Conservation (phyloP, 2,888 invertebrate genomes). For the Tuta absoluta region DNA sequence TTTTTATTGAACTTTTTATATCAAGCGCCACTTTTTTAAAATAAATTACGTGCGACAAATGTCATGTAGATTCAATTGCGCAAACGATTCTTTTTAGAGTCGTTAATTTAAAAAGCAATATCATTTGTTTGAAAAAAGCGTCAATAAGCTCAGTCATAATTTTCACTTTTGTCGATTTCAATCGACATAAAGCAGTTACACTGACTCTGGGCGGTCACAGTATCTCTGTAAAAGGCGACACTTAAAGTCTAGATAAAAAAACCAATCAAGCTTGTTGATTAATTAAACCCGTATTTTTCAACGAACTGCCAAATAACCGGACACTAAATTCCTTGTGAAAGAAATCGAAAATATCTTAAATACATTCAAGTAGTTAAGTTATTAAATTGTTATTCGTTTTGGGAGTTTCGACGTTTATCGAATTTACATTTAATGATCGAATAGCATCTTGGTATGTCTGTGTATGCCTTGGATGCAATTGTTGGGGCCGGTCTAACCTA, state of each 20-base stretch:
- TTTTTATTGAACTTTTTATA: too few relatives aligned
- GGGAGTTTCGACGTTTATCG: constrained; percentile 46
- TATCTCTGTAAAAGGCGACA: constrained; percentile 29
- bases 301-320: constrained; percentile 53
- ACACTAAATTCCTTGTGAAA: constrained; percentile 57
- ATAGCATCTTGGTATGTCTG: constrained; percentile 47
- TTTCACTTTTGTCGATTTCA: constrained; percentile 35
- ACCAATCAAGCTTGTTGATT: constrained; percentile 31
- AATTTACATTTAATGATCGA: constrained; percentile 49
- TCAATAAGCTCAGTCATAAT: constrained; percentile 41
- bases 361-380: constrained; percentile 63
- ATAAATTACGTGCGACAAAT: too few relatives aligned
- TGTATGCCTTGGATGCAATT: constrained; percentile 38
- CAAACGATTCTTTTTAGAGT: too few relatives aligned
- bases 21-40: too few relatives aligned
- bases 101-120: constrained; percentile 1
- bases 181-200: constrained; percentile 40
- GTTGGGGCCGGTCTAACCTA: constrained; percentile 38
- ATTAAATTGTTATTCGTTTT: constrained; percentile 63
- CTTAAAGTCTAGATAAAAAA: constrained; percentile 36
- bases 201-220: constrained; percentile 27
- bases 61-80: too few relatives aligned
- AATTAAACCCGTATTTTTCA: constrained; percentile 40
- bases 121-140: neutral
- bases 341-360: constrained; percentile 43